Percentiles rank a stretch among this genome's conserved stretches.
Evolutionary conservation across 2,797 vertebrate genomes (phyloP).

Genomic region (Carcharodon carcharias): DNA sequence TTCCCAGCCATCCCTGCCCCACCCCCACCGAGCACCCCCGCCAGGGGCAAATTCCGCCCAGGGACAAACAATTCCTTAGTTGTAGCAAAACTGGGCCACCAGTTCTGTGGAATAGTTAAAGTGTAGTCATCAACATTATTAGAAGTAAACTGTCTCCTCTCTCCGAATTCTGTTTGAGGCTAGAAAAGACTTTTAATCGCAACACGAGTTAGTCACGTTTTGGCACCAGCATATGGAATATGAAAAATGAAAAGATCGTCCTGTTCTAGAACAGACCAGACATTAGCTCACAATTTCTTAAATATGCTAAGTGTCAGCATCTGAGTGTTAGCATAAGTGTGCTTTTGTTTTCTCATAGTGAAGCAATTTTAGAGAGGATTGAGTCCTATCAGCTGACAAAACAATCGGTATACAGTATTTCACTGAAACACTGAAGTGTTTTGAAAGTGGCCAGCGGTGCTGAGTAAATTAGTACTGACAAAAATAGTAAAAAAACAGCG

Average conservation of each 20-base stretch:
- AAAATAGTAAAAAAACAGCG: background rate
- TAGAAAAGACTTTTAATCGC: background rate
- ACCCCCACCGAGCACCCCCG: no score
- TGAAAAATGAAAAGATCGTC: conserved; percentile 33
- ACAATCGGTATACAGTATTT: background rate
- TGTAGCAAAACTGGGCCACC: background rate
- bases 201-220: conserved; percentile 23
- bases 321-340: conserved; percentile 37
- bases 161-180: background rate
- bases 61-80: background rate
- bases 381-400: background rate
- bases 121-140: background rate
- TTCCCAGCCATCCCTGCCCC: no score
- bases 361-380: background rate
- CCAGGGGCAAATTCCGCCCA: no score
- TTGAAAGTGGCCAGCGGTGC: background rate
- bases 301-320: conserved; percentile 42
- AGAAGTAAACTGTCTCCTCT: background rate
- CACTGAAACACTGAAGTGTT: background rate
- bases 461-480: background rate
- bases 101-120: background rate
- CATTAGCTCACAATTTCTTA: conserved; percentile 40
- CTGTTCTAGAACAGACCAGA: conserved; percentile 39
- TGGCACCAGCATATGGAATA: conserved; percentile 38
- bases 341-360: conserved; percentile 42